Evolutionary conservation across 2,797 vertebrate species (phyloP), one percentile per base, ranked within the genome.

Genomic region (Knipowitschia caucasica): DNA sequence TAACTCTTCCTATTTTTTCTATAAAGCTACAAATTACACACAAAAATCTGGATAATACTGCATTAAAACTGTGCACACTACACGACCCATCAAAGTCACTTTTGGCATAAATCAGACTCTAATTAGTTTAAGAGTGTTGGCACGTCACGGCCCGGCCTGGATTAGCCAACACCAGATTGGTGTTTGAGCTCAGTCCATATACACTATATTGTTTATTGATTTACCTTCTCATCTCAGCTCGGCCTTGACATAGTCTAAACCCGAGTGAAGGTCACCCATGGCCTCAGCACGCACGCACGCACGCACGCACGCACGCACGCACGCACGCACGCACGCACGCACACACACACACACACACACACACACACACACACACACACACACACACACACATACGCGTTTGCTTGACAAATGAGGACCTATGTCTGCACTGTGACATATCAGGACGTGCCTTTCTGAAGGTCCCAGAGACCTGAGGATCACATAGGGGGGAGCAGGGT

Each of bases 201-300:
- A 43, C 39, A 69, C 52, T 70, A 62, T 69, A 73, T 78, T 66
- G 64, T 42, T 39, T 77, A 83, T 82, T 69, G 58, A 82, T 84
- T 80, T 65, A 74, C 51, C 56, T 62, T 42, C 59, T 75, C 67
- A 49, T 67, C 58, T 69, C 66, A n/a, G n/a, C 69, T 24, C 73
- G 38, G 76, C 77, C 35, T 45, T 29, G 9, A 43, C 67, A 64
- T 42, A 53, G 50, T 71, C 57, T 73, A 59, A 67, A 71, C 52
- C 59, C 33, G 59, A 26, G 42, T 73, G 72, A 85, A 87, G 87
- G 85, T 85, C 80, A 78, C 53, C 52, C n/a, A n/a, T 54, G 9
- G 36, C 53, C 52, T 62, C 24, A n/a, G n/a, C 56, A 53, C 24
- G 62, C 36, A 30, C 52, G 57, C 63, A 55, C 51, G 35, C 29